Conservation (phyloP, 2,888 invertebrate species). For the Colostygia pectinataria region DNA sequence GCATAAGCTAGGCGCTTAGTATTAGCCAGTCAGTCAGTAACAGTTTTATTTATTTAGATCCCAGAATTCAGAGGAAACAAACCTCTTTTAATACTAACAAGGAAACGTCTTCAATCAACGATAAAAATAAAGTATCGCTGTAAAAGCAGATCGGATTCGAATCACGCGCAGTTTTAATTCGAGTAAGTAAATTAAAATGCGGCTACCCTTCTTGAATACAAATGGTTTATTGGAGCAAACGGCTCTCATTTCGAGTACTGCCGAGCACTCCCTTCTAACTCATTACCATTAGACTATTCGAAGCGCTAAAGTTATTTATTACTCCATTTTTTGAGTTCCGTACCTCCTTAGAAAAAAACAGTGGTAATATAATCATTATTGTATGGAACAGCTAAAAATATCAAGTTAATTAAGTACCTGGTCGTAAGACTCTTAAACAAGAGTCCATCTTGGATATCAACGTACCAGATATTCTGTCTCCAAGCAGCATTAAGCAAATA, state of each 20-base stretch:
- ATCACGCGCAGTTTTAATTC: slow-evolving; percentile 81
- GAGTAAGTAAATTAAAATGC: slow-evolving; percentile 82
- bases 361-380: too few species aligned
- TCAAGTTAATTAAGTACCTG: too few species aligned
- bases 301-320: slow-evolving; percentile 64
- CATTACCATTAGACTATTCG: slow-evolving; percentile 69
- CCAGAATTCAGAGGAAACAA: slow-evolving; percentile 38
- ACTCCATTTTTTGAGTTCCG: slow-evolving; percentile 35
- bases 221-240: slow-evolving; percentile 72
- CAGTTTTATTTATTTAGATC: too few species aligned
- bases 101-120: slow-evolving; percentile 71
- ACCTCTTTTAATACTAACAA: slow-evolving; percentile 53
- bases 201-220: slow-evolving; percentile 76
- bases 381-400: too few species aligned
- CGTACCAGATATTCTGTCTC: too few species aligned
- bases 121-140: slow-evolving; percentile 74
- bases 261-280: slow-evolving; percentile 54
- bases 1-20: too few species aligned
- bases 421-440: too few species aligned
- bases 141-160: slow-evolving; percentile 67
- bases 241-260: slow-evolving; percentile 67
- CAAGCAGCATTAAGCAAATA: too few species aligned
- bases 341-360: background rate
- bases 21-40: too few species aligned
- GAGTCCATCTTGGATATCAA: too few species aligned